phyloP scores from a whole-genome alignment of 2,797 vertebrate genomes.

The Paedocypris micromegethes region DNA sequence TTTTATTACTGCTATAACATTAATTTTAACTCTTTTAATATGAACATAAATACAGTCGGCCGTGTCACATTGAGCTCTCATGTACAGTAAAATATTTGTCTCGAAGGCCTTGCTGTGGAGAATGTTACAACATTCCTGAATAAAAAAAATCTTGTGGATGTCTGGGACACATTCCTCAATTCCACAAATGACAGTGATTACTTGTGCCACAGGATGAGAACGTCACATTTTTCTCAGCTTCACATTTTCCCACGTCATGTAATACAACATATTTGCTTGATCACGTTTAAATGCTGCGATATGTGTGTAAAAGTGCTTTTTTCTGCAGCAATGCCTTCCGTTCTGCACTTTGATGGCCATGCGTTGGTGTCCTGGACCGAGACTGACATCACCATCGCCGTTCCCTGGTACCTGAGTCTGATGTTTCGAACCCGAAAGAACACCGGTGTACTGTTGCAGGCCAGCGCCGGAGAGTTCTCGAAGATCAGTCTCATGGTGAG shows the following conservation, averaged over 20 bases:
- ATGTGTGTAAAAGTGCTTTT: background rate
- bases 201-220: conserved; percentile 12
- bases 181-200: conserved; percentile 23
- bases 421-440: conserved; percentile 83
- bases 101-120: conserved; percentile 21
- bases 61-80: too few relatives aligned
- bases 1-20: too few relatives aligned
- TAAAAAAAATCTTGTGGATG: conserved; percentile 29
- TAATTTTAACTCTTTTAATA: too few relatives aligned
- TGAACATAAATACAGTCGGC: too few relatives aligned
- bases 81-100: conserved; percentile 32
- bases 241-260: conserved; percentile 5
- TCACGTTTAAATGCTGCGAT: background rate
- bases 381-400: conserved; percentile 78
- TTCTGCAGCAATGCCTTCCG: conserved; percentile 74
- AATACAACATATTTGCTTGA: conserved; percentile 2
- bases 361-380: conserved; percentile 76
- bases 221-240: conserved; percentile 2
- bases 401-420: conserved; percentile 83
- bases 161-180: conserved; percentile 34
- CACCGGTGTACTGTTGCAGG: conserved; percentile 73
- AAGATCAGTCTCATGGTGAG: conserved; percentile 78
- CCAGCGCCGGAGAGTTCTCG: conserved; percentile 70
- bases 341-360: conserved; percentile 75
- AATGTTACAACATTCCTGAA: conserved; percentile 29